These are phyloP conservation scores for Drosophila ogumai DNA, from an alignment of 1,140 invertebrate genomes.

Conservation along the genomic window DNA sequence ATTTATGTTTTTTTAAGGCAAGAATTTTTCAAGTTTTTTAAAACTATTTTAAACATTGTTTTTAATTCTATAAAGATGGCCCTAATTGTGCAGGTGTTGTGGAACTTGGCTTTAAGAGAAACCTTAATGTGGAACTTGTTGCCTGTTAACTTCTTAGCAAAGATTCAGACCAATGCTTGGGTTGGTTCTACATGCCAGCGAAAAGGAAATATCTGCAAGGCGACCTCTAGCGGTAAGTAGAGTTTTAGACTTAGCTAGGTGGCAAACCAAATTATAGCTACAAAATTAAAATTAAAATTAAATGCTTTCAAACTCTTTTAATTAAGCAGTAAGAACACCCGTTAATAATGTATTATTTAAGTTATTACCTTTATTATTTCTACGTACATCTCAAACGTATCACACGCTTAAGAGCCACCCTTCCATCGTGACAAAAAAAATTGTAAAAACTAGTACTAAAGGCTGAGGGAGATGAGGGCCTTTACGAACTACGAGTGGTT, in stretches of 20 bases:
- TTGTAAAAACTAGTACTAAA: conserved; percentile 7
- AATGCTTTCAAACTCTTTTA: neutral
- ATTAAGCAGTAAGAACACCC: neutral
- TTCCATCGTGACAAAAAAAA: conserved; percentile 1
- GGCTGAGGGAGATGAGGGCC: neutral
- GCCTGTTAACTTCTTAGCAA: neutral
- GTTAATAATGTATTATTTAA: neutral
- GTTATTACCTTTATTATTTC: neutral
- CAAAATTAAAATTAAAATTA: neutral
- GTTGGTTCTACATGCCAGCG: no score
- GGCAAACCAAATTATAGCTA: neutral
- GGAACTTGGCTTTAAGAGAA: neutral
- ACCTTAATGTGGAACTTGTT: neutral
- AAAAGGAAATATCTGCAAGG: neutral
- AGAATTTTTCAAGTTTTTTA: neutral
- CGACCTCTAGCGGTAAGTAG: neutral
- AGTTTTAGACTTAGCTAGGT: neutral
- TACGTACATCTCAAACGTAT: neutral
- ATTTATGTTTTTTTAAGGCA: no score
- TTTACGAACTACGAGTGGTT: conserved; percentile 52
- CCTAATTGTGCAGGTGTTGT: neutral
- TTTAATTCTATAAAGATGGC: neutral
- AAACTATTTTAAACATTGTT: neutral
- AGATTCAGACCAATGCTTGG: no score
- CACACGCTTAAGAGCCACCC: neutral